Percentiles rank a stretch among this genome's conserved stretches.
Conservation (phyloP, 2,113 vertebrate species). For the Irena cyanogastra region DNA sequence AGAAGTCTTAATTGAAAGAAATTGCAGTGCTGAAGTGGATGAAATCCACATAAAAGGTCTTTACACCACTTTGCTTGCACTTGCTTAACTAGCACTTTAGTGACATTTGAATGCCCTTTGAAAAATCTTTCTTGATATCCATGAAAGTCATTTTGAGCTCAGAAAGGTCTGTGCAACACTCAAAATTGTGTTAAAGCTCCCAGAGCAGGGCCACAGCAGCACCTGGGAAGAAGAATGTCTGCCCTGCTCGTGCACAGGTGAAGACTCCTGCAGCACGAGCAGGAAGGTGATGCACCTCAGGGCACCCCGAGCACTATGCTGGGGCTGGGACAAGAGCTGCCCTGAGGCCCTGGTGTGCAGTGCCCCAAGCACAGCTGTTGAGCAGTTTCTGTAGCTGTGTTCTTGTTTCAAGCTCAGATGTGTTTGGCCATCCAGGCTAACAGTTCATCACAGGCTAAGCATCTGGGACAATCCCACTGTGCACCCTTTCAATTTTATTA, state of each 20-base stretch:
- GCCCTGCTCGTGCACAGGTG: rapidly evolving
- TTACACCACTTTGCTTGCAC: neutral
- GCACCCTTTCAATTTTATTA: neutral
- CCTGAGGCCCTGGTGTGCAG: neutral
- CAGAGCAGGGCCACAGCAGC: neutral
- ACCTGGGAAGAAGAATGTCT: neutral
- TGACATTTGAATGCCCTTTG: neutral
- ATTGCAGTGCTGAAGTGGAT: neutral
- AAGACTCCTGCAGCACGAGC: rapidly evolving
- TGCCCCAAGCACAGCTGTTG: neutral
- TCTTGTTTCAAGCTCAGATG: neutral
- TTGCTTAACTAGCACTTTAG: neutral
- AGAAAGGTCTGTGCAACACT: neutral
- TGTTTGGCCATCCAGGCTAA: neutral
- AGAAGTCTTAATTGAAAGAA: neutral
- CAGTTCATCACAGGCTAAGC: neutral
- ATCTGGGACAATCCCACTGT: neutral
- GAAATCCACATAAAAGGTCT: neutral
- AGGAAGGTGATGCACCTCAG: rapidly evolving
- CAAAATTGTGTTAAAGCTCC: neutral
- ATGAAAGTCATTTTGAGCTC: neutral
- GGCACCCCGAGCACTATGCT: rapidly evolving
- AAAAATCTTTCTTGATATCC: neutral
- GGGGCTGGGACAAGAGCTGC: neutral
- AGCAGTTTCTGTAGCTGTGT: neutral